Conservation (phyloP, 1,140 invertebrate species). For the Drosophila biarmipes region DNA sequence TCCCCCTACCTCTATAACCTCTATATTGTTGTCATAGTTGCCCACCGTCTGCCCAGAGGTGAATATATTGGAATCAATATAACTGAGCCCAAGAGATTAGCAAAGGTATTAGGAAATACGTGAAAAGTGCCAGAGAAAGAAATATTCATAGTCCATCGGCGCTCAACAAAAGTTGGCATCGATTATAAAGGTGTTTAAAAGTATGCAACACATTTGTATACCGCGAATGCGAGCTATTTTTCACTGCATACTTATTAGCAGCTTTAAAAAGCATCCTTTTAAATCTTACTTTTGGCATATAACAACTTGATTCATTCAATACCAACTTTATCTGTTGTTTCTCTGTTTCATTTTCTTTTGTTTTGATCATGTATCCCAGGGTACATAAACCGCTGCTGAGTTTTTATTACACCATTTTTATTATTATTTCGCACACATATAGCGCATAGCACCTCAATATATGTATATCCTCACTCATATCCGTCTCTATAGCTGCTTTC, state of each 20-base stretch:
- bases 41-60: background rate
- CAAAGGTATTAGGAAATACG: background rate
- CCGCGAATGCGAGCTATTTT: background rate
- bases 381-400: background rate
- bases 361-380: background rate
- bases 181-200: background rate
- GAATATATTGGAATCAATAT: background rate
- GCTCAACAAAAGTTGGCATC: background rate
- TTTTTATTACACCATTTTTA: constrained; percentile 13
- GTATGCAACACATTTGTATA: background rate
- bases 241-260: background rate
- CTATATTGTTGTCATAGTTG: constrained; percentile 15
- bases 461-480: background rate
- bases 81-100: background rate
- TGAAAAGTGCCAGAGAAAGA: background rate
- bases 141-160: background rate
- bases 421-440: constrained; percentile 13
- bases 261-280: no score
- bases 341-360: background rate
- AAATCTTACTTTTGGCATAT: no score
- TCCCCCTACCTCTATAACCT: background rate
- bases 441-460: background rate
- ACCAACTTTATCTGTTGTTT: no score
- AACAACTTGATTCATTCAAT: no score
- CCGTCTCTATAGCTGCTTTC: background rate